Evolutionary conservation across 2,888 invertebrate species (phyloP), one percentile per base, ranked within the genome.

Genomic region (Tuberolachnus salignus): DNA sequence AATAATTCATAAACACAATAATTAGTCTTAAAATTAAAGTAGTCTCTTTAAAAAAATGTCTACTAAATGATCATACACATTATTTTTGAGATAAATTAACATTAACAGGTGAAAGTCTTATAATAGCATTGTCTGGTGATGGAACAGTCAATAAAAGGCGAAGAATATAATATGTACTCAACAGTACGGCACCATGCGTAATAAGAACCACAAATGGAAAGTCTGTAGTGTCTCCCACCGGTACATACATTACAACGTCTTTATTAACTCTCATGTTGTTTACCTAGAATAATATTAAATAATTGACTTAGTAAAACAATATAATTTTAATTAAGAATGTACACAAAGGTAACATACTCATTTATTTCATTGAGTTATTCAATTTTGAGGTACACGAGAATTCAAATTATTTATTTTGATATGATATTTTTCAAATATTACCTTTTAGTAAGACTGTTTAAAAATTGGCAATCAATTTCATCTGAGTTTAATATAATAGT

Each of bases 241-340:
- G 75, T 78, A 78, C 75, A 59, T 66, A 78, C 75, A 78, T 78
- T 49, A 78, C 67, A 3, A 67, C 34, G 44, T 78, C 57, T 78
- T 78, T 78, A 34, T 59, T 67, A 11, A 78, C 67, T 59, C 67
- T 66, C 3, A 78, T 49, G 34, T 59, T 26, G 16, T 23, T 78
- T 10, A 55, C 75, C 75, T 78, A 78, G 16, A 75, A 66, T 10
- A 26, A 66, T 59, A 53, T 46, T 51, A 51, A 23, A 21, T 42
- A 19, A 11, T 23, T 49, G 21, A 3, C 3, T 42, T 55, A 55
- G 19, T 11, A 55, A 55, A 19, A 11, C 19, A 2, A n/a, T 6
- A 53, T 53, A n/a, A n/a, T 19, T 53, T 53, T 19, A 19, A 53
- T 53, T n/a, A n/a, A 6, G 6, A 34, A 34, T 3, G 34, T 34